Evolutionary conservation across 2,113 vertebrate species (phyloP), one percentile per base, ranked within the genome.

Genomic region (Microcebus tavaratra): DNA sequence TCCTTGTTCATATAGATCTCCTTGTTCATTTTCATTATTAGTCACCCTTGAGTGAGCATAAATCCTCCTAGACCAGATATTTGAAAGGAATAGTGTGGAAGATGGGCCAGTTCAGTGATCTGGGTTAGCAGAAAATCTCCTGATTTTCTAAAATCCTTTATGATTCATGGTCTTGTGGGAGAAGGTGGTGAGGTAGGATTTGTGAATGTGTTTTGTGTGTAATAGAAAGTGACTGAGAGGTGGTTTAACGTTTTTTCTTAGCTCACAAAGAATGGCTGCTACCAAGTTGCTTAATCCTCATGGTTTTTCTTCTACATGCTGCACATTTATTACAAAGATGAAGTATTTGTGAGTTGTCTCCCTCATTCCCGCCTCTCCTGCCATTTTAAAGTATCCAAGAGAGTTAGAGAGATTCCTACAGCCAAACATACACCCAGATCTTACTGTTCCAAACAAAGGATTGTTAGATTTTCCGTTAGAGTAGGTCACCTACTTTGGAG

Each of bases 21-120:
- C 55, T 83, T 55, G 82, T 27, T 76, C n/a, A 11, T 48, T 95
- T 95, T 80, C 68, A 92, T 92, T 94, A 96, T 57, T 92, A 92
- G 57, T 90, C 29, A 84, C 57, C 39, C 50, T 68, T 65, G 12
- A 96, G 12, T 80, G 70, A 95, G 27, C 36, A 79, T 39, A 96
- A 90, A 39, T 80, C 63, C 39, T 92, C 48, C 45, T 70, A 68
- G 68, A 90, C 11, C 39, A 78, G 63, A 50, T 68, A 68, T 87
- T 68, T 82, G n/a, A 85, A 96, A 68, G 34, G 34, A 87, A 86
- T 36, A 63, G 36, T 75, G 63, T 36, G 14, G 42, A 84, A 93
- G 4, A 75, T 1, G 31, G n/a, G 6, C 17, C n/a, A 73, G 5
- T 2, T 6, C 23, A 50, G n/a, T 42, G 39, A 63, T 75, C 36